Evolutionary conservation across 2,888 invertebrate species (phyloP), one percentile per base, ranked within the genome.

Genomic region (Mesorhabditis belari): DNA sequence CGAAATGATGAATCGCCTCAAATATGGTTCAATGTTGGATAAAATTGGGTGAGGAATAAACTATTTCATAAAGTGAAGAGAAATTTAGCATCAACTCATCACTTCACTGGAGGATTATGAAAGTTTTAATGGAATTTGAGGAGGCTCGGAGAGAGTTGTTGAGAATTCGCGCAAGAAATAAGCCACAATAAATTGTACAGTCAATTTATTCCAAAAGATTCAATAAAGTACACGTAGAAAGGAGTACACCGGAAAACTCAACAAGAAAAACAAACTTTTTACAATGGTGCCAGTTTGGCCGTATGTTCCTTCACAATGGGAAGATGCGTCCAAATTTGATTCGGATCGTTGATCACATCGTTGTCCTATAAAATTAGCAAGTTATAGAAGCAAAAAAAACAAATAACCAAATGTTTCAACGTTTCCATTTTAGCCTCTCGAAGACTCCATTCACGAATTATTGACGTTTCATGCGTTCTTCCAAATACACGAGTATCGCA

Each of bases 401-500:
- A n/a, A 9, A n/a, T 58, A 17, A 66, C 62, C 51, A 66, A 60
- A 54, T 65, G 63, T 0, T 26, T 2, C 12, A 74, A 52, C 23
- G 70, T 49, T 19, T 64, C 63, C 25, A 65, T 60, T 35, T 69
- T 69, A 17, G 73, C 71, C 51, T 79, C 79, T 5, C 79, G 64
- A 24, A 55, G 54, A 24, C 74, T 70, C 73, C 77, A 77, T 55
- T 79, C 79, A 2, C 78, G 66, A 27, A 77, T 55, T 5, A 77
- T 60, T 24, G 63, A 65, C 3, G 24, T 6, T 5, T 62, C 49
- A 28, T 62, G 57, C n/a, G 55, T 44, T 58, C 72, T 62, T 4
- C 76, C 74, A 53, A 73, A 70, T 19, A 77, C 53, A 5, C 77
- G 69, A 3, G 76, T 76, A 57, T 77, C 77, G 57, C 69, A 73